Base-by-base conservation (phyloP, 2,888 invertebrate genomes). In the Phengaris arion region DNA sequence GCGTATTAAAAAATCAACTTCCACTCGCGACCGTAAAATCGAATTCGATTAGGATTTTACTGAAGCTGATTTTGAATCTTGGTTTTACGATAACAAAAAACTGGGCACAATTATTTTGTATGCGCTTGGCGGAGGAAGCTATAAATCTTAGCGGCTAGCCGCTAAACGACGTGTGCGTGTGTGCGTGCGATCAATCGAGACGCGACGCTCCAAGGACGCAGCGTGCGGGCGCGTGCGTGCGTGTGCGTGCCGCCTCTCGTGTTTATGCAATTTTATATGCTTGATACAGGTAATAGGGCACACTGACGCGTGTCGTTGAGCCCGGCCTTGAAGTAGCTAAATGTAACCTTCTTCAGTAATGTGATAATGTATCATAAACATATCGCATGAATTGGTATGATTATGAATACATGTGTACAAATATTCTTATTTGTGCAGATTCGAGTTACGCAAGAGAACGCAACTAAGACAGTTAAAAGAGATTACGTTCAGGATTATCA, bases 111-210 rank as follows among this genome's bases (percentile, higher is more conserved):
- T 35, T 35, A 15, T 64, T 64, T 64, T 64, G 64, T 64, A 64
- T 64, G 64, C 64, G 64, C 35, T 64, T 10, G 10, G 12, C 64
- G 64, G 64, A 64, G 64, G 64, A 64, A 64, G 64, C 64, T 45
- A 35, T 64, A 64, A 64, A 64, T 64, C 12, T 64, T 64, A 52
- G 35, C 35, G 22, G 59, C 64, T 64, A 52, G 52, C 52, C 52
- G 52, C 1, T 35, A 35, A 12, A 48, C 48, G 52, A 35, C 35
- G 22, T 64, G 6, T 57, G 57, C n/a, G n/a, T 57, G 57, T 6
- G 59, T 64, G 12, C 22, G 35, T 45, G 59, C 52, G 59, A 64
- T 64, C 35, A 35, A 64, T 64, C 64, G 64, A 35, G 35, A 64
- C 64, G 64, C 64, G 35, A 35, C 64, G 35, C 64, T 35, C 64